Evolutionary conservation across 2,888 invertebrate species (phyloP).

Genomic region (Megastigmus dorsalis): DNA sequence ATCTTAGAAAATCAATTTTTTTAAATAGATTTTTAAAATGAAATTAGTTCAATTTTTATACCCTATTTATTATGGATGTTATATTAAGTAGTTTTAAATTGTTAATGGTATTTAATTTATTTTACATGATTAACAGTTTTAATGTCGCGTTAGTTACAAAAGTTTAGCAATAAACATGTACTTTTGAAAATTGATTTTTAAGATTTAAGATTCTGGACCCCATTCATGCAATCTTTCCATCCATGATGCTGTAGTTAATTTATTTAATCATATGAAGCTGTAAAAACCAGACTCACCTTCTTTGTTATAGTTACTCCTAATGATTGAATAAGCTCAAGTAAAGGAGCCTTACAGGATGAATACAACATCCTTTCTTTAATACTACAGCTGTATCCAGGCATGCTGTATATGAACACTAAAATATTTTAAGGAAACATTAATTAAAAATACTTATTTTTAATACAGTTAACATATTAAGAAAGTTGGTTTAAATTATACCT

Average conservation of each 20-base stretch:
- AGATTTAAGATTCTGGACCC: slow-evolving; percentile 36
- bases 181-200: slow-evolving; percentile 41
- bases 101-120: not conserved
- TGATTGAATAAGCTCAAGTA: slow-evolving; percentile 87
- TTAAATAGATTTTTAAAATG: too few species aligned
- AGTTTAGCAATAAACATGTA: not conserved
- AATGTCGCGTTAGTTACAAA: not conserved
- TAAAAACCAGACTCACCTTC: slow-evolving; percentile 80
- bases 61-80: too few species aligned
- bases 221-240: slow-evolving; percentile 25
- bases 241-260: slow-evolving; percentile 23
- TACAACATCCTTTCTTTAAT: slow-evolving; percentile 99
- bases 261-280: not conserved
- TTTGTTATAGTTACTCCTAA: slow-evolving; percentile 88
- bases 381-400: slow-evolving; percentile 97
- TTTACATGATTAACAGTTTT: not conserved
- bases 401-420: slow-evolving; percentile 96
- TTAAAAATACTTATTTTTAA: slow-evolving; percentile 1
- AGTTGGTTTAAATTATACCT: slow-evolving; percentile 76
- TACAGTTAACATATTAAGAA: not conserved
- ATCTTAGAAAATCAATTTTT: slow-evolving; percentile 39
- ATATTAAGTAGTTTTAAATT: slow-evolving; percentile 6
- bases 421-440: slow-evolving; percentile 15
- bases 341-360: slow-evolving; percentile 96
- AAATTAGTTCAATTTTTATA: too few species aligned